These are phyloP conservation scores for Corbicula japonica DNA, from an alignment of 2,888 invertebrate species.

Conservation along the genomic window DNA sequence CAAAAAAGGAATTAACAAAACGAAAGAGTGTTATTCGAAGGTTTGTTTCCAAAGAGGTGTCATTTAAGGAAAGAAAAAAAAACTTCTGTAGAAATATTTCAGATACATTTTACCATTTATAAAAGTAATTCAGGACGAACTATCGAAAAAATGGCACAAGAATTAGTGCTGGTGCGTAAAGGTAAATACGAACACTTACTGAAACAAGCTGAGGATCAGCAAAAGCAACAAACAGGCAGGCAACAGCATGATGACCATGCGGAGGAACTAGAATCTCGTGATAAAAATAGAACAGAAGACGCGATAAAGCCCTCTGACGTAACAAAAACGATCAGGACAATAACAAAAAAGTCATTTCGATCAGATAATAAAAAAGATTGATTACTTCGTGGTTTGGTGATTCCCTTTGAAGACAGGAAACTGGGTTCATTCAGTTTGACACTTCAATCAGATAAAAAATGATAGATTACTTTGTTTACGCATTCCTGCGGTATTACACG, in stretches of 20 bases:
- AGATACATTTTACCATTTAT: constrained; percentile 21
- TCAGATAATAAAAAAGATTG: no score
- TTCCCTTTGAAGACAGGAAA: no score
- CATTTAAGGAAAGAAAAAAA: constrained; percentile 23
- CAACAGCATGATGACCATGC: neutral
- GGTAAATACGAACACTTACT: constrained; percentile 36
- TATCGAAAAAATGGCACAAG: constrained; percentile 28
- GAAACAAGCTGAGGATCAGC: neutral
- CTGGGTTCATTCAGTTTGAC: no score
- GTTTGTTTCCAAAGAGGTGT: constrained; percentile 15
- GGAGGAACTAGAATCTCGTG: neutral
- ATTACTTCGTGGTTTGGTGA: no score
- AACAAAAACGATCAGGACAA: neutral
- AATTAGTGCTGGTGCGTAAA: constrained; percentile 41
- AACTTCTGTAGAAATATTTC: constrained; percentile 26
- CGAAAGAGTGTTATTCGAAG: constrained; percentile 36
- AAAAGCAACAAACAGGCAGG: neutral
- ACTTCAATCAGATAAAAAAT: no score
- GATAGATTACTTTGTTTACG: no score
- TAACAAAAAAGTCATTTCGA: neutral
- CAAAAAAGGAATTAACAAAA: constrained; percentile 17
- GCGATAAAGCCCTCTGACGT: neutral
- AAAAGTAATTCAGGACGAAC: constrained; percentile 21
- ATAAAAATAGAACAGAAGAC: neutral
- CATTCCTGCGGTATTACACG: no score